Conservation (phyloP, 64 coral and sea anemone genomes). For the Stichodactyla helianthus region DNA sequence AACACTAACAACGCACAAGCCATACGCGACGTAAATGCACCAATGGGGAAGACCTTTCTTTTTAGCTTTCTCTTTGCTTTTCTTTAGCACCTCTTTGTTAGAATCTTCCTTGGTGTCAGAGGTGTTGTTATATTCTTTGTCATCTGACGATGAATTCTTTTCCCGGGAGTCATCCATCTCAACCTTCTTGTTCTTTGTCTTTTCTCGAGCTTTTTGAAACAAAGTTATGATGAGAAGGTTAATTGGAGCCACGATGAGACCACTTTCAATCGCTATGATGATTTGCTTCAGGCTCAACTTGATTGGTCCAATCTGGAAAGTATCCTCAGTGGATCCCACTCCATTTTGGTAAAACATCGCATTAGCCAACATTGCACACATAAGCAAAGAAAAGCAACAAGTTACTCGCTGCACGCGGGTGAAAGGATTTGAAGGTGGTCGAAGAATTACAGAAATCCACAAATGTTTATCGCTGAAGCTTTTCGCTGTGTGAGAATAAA, state of each 20-base stretch:
- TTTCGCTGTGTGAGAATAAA: conserved; percentile 43
- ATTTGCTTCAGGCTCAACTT: conserved; percentile 64
- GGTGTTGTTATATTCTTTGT: neutral
- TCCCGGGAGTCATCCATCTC: no score
- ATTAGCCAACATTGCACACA: conserved; percentile 42
- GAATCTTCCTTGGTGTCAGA: neutral
- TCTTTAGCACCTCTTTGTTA: neutral
- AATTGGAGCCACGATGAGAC: conserved; percentile 63
- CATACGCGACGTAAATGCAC: conserved; percentile 52
- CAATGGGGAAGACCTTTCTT: conserved; percentile 34
- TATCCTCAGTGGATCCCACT: conserved; percentile 19
- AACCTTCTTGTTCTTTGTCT: neutral
- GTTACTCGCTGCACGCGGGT: conserved; percentile 22
- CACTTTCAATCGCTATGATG: conserved; percentile 60
- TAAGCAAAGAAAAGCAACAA: conserved; percentile 32
- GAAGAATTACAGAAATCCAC: conserved; percentile 33
- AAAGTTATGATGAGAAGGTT: conserved; percentile 59
- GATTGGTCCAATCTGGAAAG: conserved; percentile 59
- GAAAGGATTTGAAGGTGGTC: neutral
- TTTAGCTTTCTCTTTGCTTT: conserved; percentile 18
- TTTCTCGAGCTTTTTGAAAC: conserved; percentile 48
- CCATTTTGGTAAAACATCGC: conserved; percentile 72
- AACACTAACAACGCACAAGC: conserved; percentile 17
- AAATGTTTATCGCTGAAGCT: conserved; percentile 34
- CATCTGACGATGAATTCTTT: no score